A percentile compares a stretch with the other conserved stretches of the same genome.
Conservation (phyloP, 2,113 vertebrate species). For the Bubo blakistoni region DNA sequence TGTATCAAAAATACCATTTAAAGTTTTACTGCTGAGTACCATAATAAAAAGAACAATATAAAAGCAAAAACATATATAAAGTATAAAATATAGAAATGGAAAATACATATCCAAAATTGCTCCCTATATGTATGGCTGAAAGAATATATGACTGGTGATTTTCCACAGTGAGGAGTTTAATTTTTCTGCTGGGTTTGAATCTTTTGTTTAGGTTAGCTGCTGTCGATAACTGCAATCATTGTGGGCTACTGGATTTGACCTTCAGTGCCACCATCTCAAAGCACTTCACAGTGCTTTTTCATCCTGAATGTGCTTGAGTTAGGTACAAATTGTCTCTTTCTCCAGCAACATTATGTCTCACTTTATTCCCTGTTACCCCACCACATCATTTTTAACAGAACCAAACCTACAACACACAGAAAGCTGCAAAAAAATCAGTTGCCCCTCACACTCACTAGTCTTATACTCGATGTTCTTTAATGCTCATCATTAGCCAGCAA, state of each 20-base stretch:
- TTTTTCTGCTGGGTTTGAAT: background rate
- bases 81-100: background rate
- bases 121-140: background rate
- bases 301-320: background rate
- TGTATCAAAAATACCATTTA: background rate
- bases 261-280: background rate
- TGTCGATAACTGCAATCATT: background rate
- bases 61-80: background rate
- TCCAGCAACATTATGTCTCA: background rate
- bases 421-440: background rate
- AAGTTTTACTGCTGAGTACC: background rate
- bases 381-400: background rate
- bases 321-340: background rate
- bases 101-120: background rate
- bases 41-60: background rate
- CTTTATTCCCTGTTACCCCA: background rate
- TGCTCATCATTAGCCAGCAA: background rate
- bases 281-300: background rate
- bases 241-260: background rate
- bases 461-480: background rate
- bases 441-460: background rate
- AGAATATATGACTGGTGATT: background rate
- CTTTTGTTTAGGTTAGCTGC: background rate
- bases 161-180: background rate
- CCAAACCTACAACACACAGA: background rate